Base-by-base conservation (phyloP, 2,797 vertebrate genomes). In the Cuniculus paca region DNA sequence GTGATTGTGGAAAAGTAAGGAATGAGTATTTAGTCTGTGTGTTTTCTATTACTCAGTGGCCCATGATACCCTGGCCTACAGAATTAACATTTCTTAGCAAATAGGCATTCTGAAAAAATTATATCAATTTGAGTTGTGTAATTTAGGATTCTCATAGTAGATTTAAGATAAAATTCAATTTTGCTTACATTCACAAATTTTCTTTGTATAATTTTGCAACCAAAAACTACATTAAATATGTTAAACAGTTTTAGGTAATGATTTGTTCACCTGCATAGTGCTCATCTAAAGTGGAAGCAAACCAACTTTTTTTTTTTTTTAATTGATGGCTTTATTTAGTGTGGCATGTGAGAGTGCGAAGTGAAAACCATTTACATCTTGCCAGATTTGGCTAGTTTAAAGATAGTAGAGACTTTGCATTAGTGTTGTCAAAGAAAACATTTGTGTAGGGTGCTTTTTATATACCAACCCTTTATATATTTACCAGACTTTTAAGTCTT, bases 31-130 rank as follows among this genome's bases (percentile, higher is more conserved):
- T 94, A 98, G 96, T 98, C 80, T 97, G 13, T 28, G 24, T 75
- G 87, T 95, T 92, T 98, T 85, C 79, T 96, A 16, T 96, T 97
- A 96, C 90, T 79, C 79, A 96, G 95, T 97, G 97, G 78, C 75
- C 94, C 96, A 22, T 97, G 95, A 95, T 83, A 97, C 87, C 81
- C 96, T 97, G 79, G 39, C 90, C 78, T 52, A 81, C 61, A 96
- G 88, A 97, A 97, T 97, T 97, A 95, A 94, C 78, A 95, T 98
- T 98, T 93, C 92, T 91, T 95, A 97, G 97, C 94, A 98, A 97
- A 97, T 98, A 96, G 94, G 89, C 63, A 65, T 98, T 97, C 97
- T 98, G 97, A 98, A 98, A 96, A 97, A 98, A 97, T 97, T 96
- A 54, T 97, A 96, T 36, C 85, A 70, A 54, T 97, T 88, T 5